phyloP scores from a whole-genome alignment of 2,113 vertebrate genomes.

The Agelaius phoeniceus region DNA sequence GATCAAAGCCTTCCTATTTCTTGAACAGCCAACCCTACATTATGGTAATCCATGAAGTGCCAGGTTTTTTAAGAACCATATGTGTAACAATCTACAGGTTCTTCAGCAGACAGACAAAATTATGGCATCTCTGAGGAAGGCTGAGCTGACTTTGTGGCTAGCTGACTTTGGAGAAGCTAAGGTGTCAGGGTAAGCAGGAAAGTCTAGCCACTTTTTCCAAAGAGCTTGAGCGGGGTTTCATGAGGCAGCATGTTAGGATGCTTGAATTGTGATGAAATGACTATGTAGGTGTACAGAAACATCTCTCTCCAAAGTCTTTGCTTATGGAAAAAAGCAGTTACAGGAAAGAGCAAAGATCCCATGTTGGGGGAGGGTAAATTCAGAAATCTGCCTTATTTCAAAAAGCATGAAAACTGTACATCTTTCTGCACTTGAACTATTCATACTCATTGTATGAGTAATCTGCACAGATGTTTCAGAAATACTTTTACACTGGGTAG shows the following conservation, averaged over 20 bases:
- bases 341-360: not conserved
- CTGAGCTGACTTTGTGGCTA: not conserved
- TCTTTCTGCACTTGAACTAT: conserved; percentile 32
- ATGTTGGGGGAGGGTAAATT: not conserved
- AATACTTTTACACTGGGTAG: conserved; percentile 33
- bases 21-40: conserved; percentile 19
- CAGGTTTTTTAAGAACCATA: not conserved
- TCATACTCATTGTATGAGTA: conserved; percentile 49
- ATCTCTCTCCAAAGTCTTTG: not conserved
- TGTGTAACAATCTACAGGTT: conserved; percentile 22
- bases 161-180: not conserved
- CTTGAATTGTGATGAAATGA: not conserved
- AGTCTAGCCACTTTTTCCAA: not conserved
- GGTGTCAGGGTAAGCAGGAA: not conserved
- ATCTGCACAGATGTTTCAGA: conserved; percentile 59
- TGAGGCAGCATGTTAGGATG: not conserved
- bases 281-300: not conserved
- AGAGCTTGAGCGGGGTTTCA: not conserved
- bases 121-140: not conserved
- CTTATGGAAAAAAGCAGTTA: not conserved
- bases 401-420: conserved; percentile 23
- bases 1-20: conserved; percentile 47
- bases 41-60: not conserved
- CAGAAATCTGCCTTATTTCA: conserved; percentile 21
- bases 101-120: not conserved